These are phyloP conservation scores for Meda fulgida DNA, from an alignment of 2,797 vertebrate species.

Conservation along the genomic window DNA sequence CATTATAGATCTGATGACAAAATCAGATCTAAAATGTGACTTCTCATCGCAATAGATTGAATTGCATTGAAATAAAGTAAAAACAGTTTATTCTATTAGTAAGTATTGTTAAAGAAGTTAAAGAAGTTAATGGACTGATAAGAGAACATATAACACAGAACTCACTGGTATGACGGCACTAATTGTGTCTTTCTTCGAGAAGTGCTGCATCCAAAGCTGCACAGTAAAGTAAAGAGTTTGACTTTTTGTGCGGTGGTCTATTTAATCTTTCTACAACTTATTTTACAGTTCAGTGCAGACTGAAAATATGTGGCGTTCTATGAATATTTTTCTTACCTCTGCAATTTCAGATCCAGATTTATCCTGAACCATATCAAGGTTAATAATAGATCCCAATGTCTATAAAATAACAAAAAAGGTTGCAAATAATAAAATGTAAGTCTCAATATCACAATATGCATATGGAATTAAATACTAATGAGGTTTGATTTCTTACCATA, in stretches of 20 bases:
- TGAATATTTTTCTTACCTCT: slow-evolving; percentile 76
- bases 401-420: slow-evolving; percentile 61
- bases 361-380: slow-evolving; percentile 87
- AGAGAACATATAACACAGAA: slow-evolving; percentile 45
- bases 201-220: slow-evolving; percentile 95
- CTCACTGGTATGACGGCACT: slow-evolving; percentile 95
- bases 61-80: neutral
- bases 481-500: slow-evolving; percentile 79
- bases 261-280: neutral
- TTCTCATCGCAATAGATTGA: neutral
- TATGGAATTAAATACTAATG: neutral
- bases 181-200: slow-evolving; percentile 88
- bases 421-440: neutral
- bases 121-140: neutral
- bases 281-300: neutral
- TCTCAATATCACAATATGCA: neutral
- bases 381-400: slow-evolving; percentile 90
- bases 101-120: slow-evolving; percentile 3
- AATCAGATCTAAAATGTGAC: neutral
- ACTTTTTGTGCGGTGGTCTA: neutral
- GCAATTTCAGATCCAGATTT: slow-evolving; percentile 87
- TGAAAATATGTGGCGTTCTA: neutral
- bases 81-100: neutral
- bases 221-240: neutral
- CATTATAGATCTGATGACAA: neutral